Evolutionary conservation across 2,113 vertebrate species (phyloP), one percentile per base, ranked within the genome.

Genomic region (Poecilia latipinna): DNA sequence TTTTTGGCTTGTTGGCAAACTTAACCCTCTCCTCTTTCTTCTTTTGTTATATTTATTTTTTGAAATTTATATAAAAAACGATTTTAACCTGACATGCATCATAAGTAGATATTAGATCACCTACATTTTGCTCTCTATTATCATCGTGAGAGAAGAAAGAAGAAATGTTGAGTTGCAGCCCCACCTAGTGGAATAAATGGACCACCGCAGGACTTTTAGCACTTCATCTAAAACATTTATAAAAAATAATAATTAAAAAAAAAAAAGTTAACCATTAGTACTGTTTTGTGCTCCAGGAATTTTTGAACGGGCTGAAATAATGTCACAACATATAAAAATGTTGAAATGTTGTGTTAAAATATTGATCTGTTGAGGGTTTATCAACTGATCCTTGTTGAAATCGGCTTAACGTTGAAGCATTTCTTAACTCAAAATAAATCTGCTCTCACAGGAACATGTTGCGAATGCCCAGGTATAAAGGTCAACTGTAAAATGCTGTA

Each of bases 101-200:
- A 33, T 33, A 33, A 33, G 32, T 33, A 33, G 32, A 33, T 33
- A 33, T 33, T 33, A 33, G 6, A 33, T 33, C 32, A 33, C 32
- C 32, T 33, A 33, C 32, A 33, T 33, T 33, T 35, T 35, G 1
- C 33, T 35, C 33, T 1, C 33, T 35, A 8, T 35, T 35, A 8
- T 35, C 33, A 8, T 35, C 33, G 8, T 35, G 33, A 39, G 39
- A 39, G 12, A 37, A 17, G 17, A 31, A 62, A 35, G 19, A 57
- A 4, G 17, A 80, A 70, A 82, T 78, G 1, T 75, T 75, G 80
- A 78, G 77, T 74, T 65, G 57, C 35, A 90, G 87, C 88, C 22
- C 32, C 90, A 90, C 68, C 91, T 92, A 72, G 80, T 92, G 92
- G 91, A 77, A 12, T 8, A 74, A 2, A 48, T 6, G 29, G 28